Evolutionary conservation across 2,113 vertebrate species (phyloP), one percentile per base, ranked within the genome.

Genomic region (Eulemur rufifrons): DNA sequence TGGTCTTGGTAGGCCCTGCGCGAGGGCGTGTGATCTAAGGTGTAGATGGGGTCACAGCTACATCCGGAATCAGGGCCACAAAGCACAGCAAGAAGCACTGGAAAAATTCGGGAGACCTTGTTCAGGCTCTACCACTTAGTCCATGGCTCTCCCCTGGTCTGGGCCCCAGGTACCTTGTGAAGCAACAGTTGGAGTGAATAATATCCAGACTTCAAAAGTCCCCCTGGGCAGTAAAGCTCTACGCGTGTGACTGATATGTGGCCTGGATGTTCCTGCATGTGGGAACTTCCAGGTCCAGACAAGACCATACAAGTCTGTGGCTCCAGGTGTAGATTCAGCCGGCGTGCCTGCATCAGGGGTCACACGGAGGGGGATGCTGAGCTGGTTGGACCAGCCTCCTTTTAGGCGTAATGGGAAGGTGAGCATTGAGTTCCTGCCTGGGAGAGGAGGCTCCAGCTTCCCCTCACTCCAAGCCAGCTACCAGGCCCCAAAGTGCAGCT

Each of bases 231-330:
- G 42, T 59, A 47, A 61, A 81, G 61, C 56, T 80, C 61, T 69
- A 1, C 20, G 0, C 42, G 47, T 54, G 69, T 89, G 92, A 91
- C 93, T 71, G 45, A 86, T n/a, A 18, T 42, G 2, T 77, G 93
- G 77, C 71, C 88, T 77, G 61, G 25, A 29, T 29, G 27, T 63
- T 63, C 61, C 61, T 63, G 5, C 61, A 63, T 29, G 8, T 81
- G 93, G 68, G 89, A 95, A 95, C 27, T 83, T 66, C 90, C 81
- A 73, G 47, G 37, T 81, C 85, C 87, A 63, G 92, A 90, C 89
- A 96, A 94, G 96, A 89, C 81, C 80, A 10, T 78, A 20, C 90
- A 95, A 86, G 76, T 81, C 74, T 91, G 18, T 8, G 76, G 73
- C 93, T 76, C 77, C 56, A 85, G 95, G 84, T 71, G 76, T 47